These are phyloP conservation scores for Micropoecilia bifurca DNA, from an alignment of 2,797 vertebrate species.

Conservation along the genomic window DNA sequence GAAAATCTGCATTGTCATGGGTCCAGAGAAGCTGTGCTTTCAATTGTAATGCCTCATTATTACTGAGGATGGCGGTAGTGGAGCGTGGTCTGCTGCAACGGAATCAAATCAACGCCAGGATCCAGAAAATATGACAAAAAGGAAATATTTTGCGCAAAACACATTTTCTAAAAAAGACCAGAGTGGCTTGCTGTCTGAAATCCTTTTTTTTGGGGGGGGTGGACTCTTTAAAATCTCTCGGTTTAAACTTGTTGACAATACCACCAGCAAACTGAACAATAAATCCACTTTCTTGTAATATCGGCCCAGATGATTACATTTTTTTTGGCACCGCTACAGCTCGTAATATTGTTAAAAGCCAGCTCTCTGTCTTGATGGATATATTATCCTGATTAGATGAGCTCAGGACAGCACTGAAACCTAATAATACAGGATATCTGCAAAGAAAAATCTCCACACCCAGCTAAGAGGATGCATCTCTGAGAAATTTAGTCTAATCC, in stretches of 20 bases:
- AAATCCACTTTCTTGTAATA: slow-evolving; percentile 28
- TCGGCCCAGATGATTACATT: slow-evolving; percentile 45
- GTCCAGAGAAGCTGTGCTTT: not conserved
- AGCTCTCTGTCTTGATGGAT: slow-evolving; percentile 38
- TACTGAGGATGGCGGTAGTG: slow-evolving; percentile 60
- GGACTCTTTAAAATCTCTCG: slow-evolving; percentile 36
- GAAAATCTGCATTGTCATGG: no score
- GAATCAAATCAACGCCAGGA: not conserved
- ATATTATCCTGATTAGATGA: slow-evolving; percentile 49
- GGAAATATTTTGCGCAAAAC: not conserved
- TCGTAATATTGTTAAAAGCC: slow-evolving; percentile 61
- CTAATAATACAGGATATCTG: slow-evolving; percentile 26
- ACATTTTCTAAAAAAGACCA: not conserved
- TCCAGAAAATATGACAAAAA: slow-evolving; percentile 1
- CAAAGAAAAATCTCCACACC: slow-evolving; percentile 15
- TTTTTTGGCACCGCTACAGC: slow-evolving; percentile 49
- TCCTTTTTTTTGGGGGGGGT: not conserved
- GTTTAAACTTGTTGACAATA: slow-evolving; percentile 54
- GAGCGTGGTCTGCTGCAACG: not conserved
- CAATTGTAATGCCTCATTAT: slow-evolving; percentile 27
- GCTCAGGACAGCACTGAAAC: slow-evolving; percentile 28
- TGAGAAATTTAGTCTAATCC: slow-evolving; percentile 21
- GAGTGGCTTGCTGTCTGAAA: not conserved
- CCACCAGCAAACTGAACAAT: slow-evolving; percentile 22
- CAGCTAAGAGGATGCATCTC: not conserved